These are phyloP conservation scores for Actinopyga echinites DNA, from an alignment of 53 echinoderm and acorn worm species.

Conservation along the genomic window DNA sequence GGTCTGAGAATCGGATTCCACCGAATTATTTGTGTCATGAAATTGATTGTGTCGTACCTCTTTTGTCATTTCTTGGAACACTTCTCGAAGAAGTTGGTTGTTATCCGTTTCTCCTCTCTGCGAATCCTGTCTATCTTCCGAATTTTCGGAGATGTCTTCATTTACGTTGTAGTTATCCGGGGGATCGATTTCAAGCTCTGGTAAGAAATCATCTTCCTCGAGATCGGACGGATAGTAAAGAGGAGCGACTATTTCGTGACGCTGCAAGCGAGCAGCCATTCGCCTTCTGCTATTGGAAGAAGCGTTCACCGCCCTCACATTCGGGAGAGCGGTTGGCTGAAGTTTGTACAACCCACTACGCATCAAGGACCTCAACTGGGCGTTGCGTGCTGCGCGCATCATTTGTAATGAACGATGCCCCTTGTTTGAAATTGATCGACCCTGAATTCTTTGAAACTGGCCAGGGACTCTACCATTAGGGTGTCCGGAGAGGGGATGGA, in stretches of 20 bases:
- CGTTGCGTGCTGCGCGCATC: slow-evolving; percentile 14
- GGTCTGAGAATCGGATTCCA: no score
- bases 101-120: neutral
- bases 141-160: slow-evolving; percentile 29
- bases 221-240: slow-evolving; percentile 12
- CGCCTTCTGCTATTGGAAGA: neutral
- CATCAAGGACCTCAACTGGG: neutral
- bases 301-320: neutral
- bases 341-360: slow-evolving; percentile 12
- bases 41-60: neutral
- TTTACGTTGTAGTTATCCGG: slow-evolving; percentile 51
- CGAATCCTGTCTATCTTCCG: slow-evolving; percentile 7
- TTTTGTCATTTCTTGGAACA: slow-evolving; percentile 30
- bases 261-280: slow-evolving; percentile 21
- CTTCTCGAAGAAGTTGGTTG: neutral
- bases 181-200: slow-evolving; percentile 60
- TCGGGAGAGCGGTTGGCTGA: neutral
- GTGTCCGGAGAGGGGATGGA: neutral
- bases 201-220: slow-evolving; percentile 46
- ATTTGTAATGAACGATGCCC: neutral
- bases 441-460: neutral
- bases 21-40: no score
- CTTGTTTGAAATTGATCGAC: neutral
- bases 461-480: neutral
- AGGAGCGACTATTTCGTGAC: neutral